Conservation (phyloP, 2,113 vertebrate genomes). For the Corythornis madagascariensis region DNA sequence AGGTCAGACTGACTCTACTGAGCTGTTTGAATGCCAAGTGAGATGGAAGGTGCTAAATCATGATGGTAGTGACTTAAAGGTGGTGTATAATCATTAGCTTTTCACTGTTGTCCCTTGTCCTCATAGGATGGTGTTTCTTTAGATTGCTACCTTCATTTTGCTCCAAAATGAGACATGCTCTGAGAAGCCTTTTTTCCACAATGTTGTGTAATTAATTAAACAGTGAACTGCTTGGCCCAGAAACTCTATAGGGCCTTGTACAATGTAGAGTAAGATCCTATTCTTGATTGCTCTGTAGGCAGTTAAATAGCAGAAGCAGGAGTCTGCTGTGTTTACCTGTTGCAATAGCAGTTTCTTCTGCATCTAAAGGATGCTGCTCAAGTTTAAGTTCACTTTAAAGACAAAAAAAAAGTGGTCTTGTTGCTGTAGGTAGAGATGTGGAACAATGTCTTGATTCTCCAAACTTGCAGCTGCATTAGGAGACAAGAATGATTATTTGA, state of each 20-base stretch:
- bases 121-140: neutral
- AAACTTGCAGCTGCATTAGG: rapidly evolving
- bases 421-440: neutral
- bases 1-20: neutral
- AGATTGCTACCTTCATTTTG: neutral
- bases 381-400: neutral
- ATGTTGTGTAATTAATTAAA: neutral
- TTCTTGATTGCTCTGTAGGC: neutral
- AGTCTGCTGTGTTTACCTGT: neutral
- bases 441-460: neutral
- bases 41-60: neutral
- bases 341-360: neutral
- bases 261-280: neutral
- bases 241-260: neutral
- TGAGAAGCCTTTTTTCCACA: neutral
- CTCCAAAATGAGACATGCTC: neutral
- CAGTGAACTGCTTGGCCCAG: neutral
- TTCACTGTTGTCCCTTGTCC: neutral
- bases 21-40: neutral
- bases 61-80: neutral
- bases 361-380: neutral
- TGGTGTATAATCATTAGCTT: neutral
- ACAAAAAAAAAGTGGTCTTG: neutral
- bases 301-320: neutral
- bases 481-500: neutral